Conservation (phyloP, 2,797 vertebrate genomes). For the Onychomys arenicola region DNA sequence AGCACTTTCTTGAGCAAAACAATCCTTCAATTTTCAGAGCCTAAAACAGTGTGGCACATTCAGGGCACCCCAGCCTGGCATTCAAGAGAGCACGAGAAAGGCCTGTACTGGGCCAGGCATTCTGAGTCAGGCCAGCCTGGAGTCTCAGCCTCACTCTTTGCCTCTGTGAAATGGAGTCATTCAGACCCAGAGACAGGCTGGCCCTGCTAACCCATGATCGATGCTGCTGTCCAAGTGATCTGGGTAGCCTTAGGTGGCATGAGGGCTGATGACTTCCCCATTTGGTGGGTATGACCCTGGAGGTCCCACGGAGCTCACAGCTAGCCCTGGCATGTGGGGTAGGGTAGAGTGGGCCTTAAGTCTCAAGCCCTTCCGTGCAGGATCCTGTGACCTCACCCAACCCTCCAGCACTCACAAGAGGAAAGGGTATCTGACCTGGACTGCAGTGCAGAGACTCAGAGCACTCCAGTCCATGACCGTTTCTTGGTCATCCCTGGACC, state of each 20-base stretch:
- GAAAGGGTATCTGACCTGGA: neutral
- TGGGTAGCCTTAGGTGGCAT: neutral
- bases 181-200: neutral
- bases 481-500: neutral
- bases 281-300: neutral
- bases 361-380: neutral
- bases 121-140: rapidly evolving
- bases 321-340: neutral
- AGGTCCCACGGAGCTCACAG: neutral
- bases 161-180: neutral
- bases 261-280: neutral
- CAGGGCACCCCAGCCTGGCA: neutral
- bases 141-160: neutral
- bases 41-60: neutral
- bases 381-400: neutral
- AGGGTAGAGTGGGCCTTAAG: neutral
- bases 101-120: rapidly evolving
- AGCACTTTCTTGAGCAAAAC: constrained; percentile 53
- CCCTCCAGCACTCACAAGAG: neutral
- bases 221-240: too few species aligned
- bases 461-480: neutral
- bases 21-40: constrained; percentile 30
- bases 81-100: neutral
- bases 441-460: neutral
- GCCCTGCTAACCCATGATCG: rapidly evolving